Evolutionary conservation across 2,113 vertebrate genomes (phyloP), one percentile per base, ranked within the genome.

Genomic region (Triplophysa tibetana): DNA sequence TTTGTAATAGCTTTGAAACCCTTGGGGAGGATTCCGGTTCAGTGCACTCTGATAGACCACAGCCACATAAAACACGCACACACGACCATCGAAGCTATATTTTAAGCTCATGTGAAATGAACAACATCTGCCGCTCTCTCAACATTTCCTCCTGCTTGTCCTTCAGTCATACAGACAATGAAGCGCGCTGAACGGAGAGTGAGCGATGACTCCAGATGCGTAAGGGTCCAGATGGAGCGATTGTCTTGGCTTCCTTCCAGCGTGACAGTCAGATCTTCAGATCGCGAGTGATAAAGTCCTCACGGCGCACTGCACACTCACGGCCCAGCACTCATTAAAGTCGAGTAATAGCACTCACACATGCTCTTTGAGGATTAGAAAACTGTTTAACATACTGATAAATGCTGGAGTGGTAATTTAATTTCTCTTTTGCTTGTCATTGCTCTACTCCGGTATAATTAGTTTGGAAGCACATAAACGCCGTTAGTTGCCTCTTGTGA

Each of bases 341-440:
- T 72, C 23, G 33, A 77, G 63, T 21, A 23, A 43, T 63, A 29
- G 33, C 62, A 26, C 41, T 75, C 52, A 2, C 75, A 50, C 43
- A 24, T 23, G 14, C 74, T 83, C 60, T 64, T 72, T 13, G 14
- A 69, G 78, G 77, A 73, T 83, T 50, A 74, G 75, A 68, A 70
- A 77, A 80, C 74, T 24, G 60, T 69, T 86, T 77, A 67, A 80
- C 77, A 73, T 72, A 68, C 75, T 26, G 75, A 87, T 84, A 85
- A 82, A 78, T 17, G 78, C 38, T 16, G 13, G 10, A 58, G 38
- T 70, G 75, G 41, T 86, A 75, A 81, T 84, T 85, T 66, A 81
- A 72, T 81, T 83, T 66, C 56, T 83, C 70, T 70, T 75, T 80
- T 81, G 62, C 72, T 66, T 75, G 81, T 85, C 74, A 50, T 56